Evolutionary conservation across 2,113 vertebrate genomes (phyloP), one percentile per base, ranked within the genome.

Genomic region (Ondatra zibethicus): DNA sequence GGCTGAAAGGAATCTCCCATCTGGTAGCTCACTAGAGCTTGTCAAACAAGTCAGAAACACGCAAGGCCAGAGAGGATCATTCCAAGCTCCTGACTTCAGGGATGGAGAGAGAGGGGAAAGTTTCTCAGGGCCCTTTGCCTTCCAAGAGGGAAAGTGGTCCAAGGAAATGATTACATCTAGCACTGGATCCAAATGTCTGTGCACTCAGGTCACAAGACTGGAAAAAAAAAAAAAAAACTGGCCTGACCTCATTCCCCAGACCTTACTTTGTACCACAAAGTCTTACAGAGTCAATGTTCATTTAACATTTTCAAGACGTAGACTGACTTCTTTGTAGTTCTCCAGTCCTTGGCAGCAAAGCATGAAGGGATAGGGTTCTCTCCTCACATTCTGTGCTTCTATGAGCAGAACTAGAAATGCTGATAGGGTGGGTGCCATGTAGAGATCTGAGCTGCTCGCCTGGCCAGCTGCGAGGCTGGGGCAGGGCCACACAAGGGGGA

Each of bases 31-130:
- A 98, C 97, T 97, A 98, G 96, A 95, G 96, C 97, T 98, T 99
- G 98, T 98, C 98, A 98, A 98, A 97, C 98, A 98, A 98, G 98
- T 98, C 98, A 99, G 89, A 98, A 98, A 98, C 98, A 98, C 94
- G 95, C 97, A 96, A 94, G 95, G 97, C 98, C 98, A 98, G 97
- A 87, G 97, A 98, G 97, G 97, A 98, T 98, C 98, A 98, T 97
- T 98, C 98, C 98, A 93, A 96, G 95, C 93, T 97, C 94, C 97
- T 82, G 95, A 95, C 95, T 98, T 81, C 70, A 85, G 96, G 92
- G 97, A 93, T 97, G 97, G 95, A 97, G 94, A 84, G 23, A 23
- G 97, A 89, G 91, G 95, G 93, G 88, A 97, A 95, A 70, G 96
- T 96, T 96, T 97, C 88, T 92, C 93, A 93, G 92, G 97, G 93